Evolutionary conservation across 2,888 invertebrate species (phyloP).

Genomic region (Cryptocephalus primarius): DNA sequence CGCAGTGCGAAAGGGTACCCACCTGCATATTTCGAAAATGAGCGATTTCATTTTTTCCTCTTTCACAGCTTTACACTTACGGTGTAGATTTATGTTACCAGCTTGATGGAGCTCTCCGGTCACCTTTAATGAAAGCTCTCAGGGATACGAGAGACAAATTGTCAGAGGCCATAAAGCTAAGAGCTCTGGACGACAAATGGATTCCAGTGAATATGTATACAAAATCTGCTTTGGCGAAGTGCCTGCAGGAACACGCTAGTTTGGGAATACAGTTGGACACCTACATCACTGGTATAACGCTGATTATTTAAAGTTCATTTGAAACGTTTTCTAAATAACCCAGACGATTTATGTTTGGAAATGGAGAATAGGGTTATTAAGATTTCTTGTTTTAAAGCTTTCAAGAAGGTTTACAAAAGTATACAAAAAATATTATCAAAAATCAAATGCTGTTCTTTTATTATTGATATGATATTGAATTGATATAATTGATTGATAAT

Average conservation of each 20-base stretch:
- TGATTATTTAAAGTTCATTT: neutral
- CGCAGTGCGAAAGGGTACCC: conserved; percentile 51
- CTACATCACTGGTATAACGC: conserved; percentile 45
- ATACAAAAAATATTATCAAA: too few relatives aligned
- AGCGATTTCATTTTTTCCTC: conserved; percentile 15
- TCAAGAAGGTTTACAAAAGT: too few relatives aligned
- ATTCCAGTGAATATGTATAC: conserved; percentile 70
- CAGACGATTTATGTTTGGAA: too few relatives aligned
- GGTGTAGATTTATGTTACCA: conserved; percentile 90
- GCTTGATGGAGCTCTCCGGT: conserved; percentile 73
- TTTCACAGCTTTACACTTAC: conserved; percentile 41
- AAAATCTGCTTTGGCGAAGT: conserved; percentile 43
- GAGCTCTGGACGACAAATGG: conserved; percentile 76
- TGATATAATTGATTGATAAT: too few relatives aligned
- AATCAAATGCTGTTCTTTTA: too few relatives aligned
- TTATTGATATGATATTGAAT: too few relatives aligned
- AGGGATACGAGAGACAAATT: conserved; percentile 71
- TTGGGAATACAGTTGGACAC: conserved; percentile 57
- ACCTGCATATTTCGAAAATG: conserved; percentile 1
- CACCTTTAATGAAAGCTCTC: conserved; percentile 64
- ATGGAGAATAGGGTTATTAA: too few relatives aligned
- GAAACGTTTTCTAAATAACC: neutral
- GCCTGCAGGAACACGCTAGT: conserved; percentile 57
- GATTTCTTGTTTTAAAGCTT: too few relatives aligned
- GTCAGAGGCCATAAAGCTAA: conserved; percentile 68